Percentiles rank a stretch among this genome's conserved stretches.
phyloP scores from a whole-genome alignment of 1,140 invertebrate species.

The Armadillidium nasatum region DNA sequence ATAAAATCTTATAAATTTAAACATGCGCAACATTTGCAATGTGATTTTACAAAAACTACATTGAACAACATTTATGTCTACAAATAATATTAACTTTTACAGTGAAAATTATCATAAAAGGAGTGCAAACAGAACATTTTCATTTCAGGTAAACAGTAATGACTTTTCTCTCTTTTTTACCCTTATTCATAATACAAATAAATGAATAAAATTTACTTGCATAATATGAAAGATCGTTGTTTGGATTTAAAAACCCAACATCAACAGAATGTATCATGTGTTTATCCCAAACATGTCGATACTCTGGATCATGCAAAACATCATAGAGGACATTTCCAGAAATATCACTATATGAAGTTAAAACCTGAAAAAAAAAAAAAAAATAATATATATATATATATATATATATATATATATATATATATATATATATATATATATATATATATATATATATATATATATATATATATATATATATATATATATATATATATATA shows the following conservation, averaged over 20 bases:
- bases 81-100: too few species aligned
- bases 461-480: neutral
- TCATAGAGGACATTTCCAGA: constrained; percentile 71
- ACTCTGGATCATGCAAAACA: constrained; percentile 82
- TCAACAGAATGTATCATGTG: constrained; percentile 79
- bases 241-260: constrained; percentile 83
- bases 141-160: too few species aligned
- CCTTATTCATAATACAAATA: neutral
- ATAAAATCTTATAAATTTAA: too few species aligned
- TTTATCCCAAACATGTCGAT: constrained; percentile 80
- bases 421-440: neutral
- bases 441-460: neutral
- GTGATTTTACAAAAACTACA: too few species aligned
- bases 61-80: too few species aligned
- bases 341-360: constrained; percentile 69
- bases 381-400: constrained; percentile 17
- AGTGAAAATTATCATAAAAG: too few species aligned
- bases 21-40: too few species aligned
- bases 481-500: constrained; percentile 22
- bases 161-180: neutral
- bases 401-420: neutral
- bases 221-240: constrained; percentile 90
- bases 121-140: too few species aligned
- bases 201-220: constrained; percentile 62
- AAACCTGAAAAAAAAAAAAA: constrained; percentile 55